A percentile compares a stretch with the other conserved stretches of the same genome.
phyloP scores from a whole-genome alignment of 1,140 invertebrate species.

The Araneus ventricosus region DNA sequence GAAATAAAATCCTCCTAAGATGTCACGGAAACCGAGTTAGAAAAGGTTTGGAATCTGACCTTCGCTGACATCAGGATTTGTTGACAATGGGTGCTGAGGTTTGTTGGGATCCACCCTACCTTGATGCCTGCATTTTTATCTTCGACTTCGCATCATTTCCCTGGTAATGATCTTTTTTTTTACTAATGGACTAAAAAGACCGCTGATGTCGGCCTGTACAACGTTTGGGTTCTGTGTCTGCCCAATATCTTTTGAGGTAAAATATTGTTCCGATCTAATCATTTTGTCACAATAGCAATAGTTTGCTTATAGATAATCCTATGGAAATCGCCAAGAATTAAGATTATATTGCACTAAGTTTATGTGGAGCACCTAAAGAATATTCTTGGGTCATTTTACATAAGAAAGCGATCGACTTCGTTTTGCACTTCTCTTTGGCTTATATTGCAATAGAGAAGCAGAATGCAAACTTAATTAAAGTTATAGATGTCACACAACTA shows the following conservation, averaged over 20 bases:
- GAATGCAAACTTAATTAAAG: too few species aligned
- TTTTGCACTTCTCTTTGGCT: not conserved
- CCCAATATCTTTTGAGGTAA: not conserved
- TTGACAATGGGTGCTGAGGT: slow-evolving; percentile 69
- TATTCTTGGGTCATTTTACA: not conserved
- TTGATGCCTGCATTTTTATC: not conserved
- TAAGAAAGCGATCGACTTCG: not conserved
- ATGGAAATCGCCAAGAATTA: not conserved
- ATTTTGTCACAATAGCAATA: not conserved
- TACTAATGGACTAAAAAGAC: slow-evolving; percentile 27
- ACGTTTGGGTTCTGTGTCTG: not conserved
- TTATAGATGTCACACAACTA: too few species aligned
- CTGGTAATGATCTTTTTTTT: not conserved
- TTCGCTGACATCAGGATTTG: slow-evolving; percentile 46
- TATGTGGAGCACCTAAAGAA: too few species aligned
- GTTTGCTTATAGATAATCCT: not conserved
- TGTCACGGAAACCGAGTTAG: slow-evolving; percentile 70
- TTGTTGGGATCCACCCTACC: slow-evolving; percentile 26
- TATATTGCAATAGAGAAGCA: too few species aligned
- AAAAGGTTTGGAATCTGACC: slow-evolving; percentile 63
- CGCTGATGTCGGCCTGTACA: not conserved
- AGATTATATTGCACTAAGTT: not conserved
- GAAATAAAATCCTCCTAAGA: slow-evolving; percentile 60
- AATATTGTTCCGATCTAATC: not conserved
- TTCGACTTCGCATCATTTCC: not conserved